Percentiles rank a stretch among this genome's conserved stretches.
Conservation (phyloP, 2,888 invertebrate species). For the Mimumesa dahlbomi region DNA sequence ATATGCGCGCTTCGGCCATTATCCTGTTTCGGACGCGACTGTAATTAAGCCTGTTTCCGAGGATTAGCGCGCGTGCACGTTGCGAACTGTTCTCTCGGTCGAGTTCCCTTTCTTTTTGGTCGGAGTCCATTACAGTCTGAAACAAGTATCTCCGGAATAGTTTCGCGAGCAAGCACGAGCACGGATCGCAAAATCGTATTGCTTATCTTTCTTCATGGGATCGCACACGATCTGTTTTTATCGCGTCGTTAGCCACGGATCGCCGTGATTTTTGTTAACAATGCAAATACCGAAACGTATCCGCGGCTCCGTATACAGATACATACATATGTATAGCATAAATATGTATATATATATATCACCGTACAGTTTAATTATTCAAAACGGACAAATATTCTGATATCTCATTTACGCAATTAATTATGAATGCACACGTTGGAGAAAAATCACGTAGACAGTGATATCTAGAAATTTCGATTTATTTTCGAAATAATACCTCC, state of each 20-base stretch:
- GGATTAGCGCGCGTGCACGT: constrained; percentile 63
- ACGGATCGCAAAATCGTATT: constrained; percentile 3
- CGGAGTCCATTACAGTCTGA: constrained; percentile 41
- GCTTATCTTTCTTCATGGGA: too few species aligned
- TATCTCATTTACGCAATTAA: not conserved
- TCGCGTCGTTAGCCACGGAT: too few species aligned
- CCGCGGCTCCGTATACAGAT: too few species aligned
- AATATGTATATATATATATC: too few species aligned
- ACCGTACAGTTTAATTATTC: not conserved
- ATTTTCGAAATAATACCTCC: not conserved
- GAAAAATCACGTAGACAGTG: not conserved
- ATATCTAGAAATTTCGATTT: not conserved
- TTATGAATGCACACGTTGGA: not conserved
- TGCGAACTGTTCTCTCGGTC: constrained; percentile 28
- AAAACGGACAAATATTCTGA: not conserved
- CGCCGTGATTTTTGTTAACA: too few species aligned
- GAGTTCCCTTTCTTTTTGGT: constrained; percentile 47
- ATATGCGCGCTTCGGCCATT: constrained; percentile 71
- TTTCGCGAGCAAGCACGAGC: constrained; percentile 8
- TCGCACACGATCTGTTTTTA: too few species aligned
- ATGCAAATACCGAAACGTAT: too few species aligned
- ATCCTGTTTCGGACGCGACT: constrained; percentile 72
- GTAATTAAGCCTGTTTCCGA: constrained; percentile 77
- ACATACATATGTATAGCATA: too few species aligned
- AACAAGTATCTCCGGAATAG: constrained; percentile 27